phyloP scores from a whole-genome alignment of 2,113 vertebrate species.

The Pelobates fuscus region DNA sequence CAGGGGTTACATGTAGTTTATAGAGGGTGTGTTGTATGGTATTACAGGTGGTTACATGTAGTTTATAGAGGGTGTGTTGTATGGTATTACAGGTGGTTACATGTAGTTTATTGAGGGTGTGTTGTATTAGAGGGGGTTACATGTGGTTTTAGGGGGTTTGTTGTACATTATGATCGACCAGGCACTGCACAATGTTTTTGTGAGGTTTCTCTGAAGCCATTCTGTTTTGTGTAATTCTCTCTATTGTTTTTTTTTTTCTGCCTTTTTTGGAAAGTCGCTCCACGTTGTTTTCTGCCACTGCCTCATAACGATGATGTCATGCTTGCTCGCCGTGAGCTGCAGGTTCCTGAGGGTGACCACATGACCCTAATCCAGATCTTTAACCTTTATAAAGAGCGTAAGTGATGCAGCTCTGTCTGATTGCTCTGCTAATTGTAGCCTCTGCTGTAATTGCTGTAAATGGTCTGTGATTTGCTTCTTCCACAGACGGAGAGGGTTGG shows the following conservation, averaged over 20 bases:
- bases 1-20: not conserved
- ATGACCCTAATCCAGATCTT: constrained; percentile 17
- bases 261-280: not conserved
- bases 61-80: not conserved
- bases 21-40: not conserved
- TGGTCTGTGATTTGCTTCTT: not conserved
- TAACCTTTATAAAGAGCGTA: constrained; percentile 15
- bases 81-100: not conserved
- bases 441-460: not conserved
- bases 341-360: constrained; percentile 21
- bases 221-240: too few relatives aligned
- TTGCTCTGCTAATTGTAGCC: too few relatives aligned
- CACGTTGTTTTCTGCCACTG: constrained; percentile 13
- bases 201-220: not conserved
- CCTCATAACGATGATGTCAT: not conserved
- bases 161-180: too few relatives aligned
- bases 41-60: not conserved
- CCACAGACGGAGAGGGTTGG: constrained; percentile 77
- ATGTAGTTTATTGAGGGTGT: too few relatives aligned
- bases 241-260: not conserved
- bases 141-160: too few relatives aligned
- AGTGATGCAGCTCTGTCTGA: not conserved
- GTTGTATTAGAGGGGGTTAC: too few relatives aligned
- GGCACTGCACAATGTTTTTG: not conserved
- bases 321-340: constrained; percentile 1